phyloP scores from a whole-genome alignment of 53 echinoderm and acorn worm species.

The Apostichopus leukothele region DNA sequence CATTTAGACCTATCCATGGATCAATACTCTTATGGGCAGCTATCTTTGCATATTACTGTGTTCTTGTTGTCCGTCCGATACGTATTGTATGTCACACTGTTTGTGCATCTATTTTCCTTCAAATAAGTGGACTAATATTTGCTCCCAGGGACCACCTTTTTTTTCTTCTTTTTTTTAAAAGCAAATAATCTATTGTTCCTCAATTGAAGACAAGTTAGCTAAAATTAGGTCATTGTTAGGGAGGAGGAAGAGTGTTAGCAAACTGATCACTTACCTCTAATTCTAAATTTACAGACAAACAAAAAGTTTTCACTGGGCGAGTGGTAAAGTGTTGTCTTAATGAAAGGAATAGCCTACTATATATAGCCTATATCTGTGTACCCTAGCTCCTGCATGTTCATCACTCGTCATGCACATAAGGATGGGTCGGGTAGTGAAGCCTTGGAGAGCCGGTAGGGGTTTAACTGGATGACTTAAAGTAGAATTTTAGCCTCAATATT shows the following conservation, averaged over 20 bases:
- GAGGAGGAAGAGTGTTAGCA: slow-evolving; percentile 11
- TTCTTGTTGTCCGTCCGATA: not conserved
- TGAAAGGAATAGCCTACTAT: not conserved
- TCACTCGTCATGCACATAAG: no score
- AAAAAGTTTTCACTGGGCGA: not conserved
- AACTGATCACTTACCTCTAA: slow-evolving; percentile 17
- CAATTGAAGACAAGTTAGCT: no score
- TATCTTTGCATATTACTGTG: slow-evolving; percentile 39
- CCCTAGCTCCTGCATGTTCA: no score
- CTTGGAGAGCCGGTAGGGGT: no score
- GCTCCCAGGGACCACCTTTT: slow-evolving; percentile 27
- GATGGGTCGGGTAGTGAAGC: no score
- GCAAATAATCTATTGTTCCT: no score
- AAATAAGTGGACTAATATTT: slow-evolving; percentile 34
- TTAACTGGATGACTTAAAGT: no score
- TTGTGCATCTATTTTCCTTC: not conserved
- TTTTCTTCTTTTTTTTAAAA: no score
- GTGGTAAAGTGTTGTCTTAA: not conserved
- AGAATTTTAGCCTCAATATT: no score
- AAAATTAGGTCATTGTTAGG: no score
- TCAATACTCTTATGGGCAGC: not conserved
- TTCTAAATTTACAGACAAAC: slow-evolving; percentile 30
- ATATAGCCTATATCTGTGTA: not conserved
- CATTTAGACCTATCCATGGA: slow-evolving; percentile 5
- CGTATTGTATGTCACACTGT: not conserved